Conservation (phyloP, 2,888 invertebrate genomes). For the Drosophila pseudotakahashii region DNA sequence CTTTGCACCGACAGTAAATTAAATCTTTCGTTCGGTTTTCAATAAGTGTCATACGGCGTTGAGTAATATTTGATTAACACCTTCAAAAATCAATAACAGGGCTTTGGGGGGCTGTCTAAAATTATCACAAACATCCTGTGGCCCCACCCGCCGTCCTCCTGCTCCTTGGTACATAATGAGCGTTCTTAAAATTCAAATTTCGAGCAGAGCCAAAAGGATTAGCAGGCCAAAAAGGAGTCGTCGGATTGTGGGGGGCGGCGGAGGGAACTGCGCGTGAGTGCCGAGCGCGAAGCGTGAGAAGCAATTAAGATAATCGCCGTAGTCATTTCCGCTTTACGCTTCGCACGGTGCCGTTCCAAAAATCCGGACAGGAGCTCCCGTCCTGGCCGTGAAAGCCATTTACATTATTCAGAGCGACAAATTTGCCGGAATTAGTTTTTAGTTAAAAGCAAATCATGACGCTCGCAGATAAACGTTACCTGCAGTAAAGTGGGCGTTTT, state of each 20-base stretch:
- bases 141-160: conserved; percentile 4
- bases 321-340: conserved; percentile 76
- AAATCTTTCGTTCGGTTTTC: too few species aligned
- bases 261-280: conserved; percentile 30
- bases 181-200: conserved; percentile 60
- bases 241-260: background rate
- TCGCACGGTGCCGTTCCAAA: conserved; percentile 38
- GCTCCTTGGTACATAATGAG: conserved; percentile 52
- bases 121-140: conserved; percentile 23
- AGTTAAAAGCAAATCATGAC: conserved; percentile 78
- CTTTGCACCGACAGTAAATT: too few species aligned
- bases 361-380: conserved; percentile 14
- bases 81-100: conserved; percentile 53
- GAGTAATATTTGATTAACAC: conserved; percentile 38
- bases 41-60: background rate
- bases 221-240: conserved; percentile 20
- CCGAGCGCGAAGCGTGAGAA: conserved; percentile 62
- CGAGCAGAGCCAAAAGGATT: conserved; percentile 66
- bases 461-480: conserved; percentile 50
- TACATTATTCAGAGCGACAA: conserved; percentile 74
- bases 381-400: conserved; percentile 22
- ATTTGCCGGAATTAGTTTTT: conserved; percentile 76
- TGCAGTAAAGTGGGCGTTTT: background rate
- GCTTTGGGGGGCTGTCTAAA: conserved; percentile 38
- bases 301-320: conserved; percentile 78